Conservation (phyloP, 2,797 vertebrate species). For the Periparus ater region DNA sequence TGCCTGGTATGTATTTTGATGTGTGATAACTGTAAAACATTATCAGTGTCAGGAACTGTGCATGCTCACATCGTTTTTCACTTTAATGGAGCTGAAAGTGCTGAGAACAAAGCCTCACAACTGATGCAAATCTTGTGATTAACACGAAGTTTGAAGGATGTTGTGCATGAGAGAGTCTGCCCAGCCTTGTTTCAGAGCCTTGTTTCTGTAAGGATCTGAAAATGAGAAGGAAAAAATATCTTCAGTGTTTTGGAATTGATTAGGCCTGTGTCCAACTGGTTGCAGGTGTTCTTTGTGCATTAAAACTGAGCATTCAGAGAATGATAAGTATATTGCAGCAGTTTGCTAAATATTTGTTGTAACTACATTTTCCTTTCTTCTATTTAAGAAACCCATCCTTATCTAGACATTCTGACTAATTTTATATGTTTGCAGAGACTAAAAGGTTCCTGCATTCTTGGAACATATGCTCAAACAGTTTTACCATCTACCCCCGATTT, state of each 20-base stretch:
- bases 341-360: conserved; percentile 56
- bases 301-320: conserved; percentile 40
- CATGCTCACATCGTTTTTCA: conserved; percentile 41
- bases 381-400: neutral
- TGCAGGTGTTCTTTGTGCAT: neutral
- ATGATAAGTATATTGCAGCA: conserved; percentile 18
- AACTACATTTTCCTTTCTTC: conserved; percentile 27
- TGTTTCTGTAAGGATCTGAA: neutral
- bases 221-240: conserved; percentile 22
- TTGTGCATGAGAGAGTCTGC: neutral
- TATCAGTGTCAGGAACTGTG: conserved; percentile 61
- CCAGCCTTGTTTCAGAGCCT: neutral
- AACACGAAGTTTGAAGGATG: neutral
- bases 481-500: conserved; percentile 26
- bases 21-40: conserved; percentile 67
- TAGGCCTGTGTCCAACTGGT: neutral
- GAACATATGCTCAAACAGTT: conserved; percentile 31
- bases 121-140: conserved; percentile 54
- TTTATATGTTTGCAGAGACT: conserved; percentile 23
- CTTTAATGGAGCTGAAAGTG: conserved; percentile 62
- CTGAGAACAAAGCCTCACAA: conserved; percentile 25
- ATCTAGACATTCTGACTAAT: conserved; percentile 31
- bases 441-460: conserved; percentile 10
- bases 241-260: conserved; percentile 46
- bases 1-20: conserved; percentile 50